Evolutionary conservation across 2,113 vertebrate genomes (phyloP).

Genomic region (Zeus faber): DNA sequence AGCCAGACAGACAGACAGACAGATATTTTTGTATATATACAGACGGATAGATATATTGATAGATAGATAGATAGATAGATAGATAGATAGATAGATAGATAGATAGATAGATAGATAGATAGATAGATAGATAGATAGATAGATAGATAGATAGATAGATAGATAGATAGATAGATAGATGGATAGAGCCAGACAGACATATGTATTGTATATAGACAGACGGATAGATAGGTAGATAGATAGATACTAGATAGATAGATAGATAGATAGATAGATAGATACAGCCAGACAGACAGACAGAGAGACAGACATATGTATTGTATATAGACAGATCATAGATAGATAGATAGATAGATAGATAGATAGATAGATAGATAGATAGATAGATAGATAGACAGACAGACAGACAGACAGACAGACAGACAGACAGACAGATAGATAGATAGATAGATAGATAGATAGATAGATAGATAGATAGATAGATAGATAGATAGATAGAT

Average conservation of each 20-base stretch:
- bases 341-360: neutral
- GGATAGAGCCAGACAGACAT: neutral
- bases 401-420: no score
- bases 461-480: no score
- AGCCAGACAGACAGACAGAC: neutral
- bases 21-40: no score
- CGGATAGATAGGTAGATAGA: neutral
- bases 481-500: no score
- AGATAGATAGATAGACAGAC: no score
- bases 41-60: no score
- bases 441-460: no score
- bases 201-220: neutral
- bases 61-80: constrained; percentile 8
- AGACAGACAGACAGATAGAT: no score
- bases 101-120: neutral
- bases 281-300: constrained; percentile 10
- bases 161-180: neutral
- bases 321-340: no score
- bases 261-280: constrained; percentile 16
- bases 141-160: neutral
- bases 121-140: neutral
- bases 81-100: neutral
- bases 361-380: no score
- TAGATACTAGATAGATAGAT: neutral
- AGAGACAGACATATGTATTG: no score